These are phyloP conservation scores for Phocoena phocoena DNA, from an alignment of 2,113 vertebrate species.

Conservation along the genomic window DNA sequence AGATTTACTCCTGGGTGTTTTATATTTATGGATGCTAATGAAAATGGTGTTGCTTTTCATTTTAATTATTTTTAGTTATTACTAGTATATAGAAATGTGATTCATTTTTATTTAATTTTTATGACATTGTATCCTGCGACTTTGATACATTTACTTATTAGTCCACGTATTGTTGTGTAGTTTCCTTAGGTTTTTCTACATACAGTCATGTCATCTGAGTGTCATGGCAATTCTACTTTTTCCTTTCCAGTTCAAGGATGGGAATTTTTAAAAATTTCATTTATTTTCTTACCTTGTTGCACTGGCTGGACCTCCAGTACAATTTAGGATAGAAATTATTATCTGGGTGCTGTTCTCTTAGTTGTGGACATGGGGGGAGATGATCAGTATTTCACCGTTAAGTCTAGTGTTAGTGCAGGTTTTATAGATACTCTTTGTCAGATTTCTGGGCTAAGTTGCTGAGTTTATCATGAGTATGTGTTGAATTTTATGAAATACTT, in stretches of 20 bases:
- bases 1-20: neutral
- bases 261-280: neutral
- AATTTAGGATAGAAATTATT: neutral
- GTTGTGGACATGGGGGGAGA: neutral
- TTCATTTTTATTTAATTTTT: neutral
- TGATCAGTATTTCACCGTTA: neutral
- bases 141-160: neutral
- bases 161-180: neutral
- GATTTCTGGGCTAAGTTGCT: neutral
- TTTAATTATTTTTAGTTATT: neutral
- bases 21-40: neutral
- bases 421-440: neutral
- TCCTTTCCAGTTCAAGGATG: neutral
- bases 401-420: neutral
- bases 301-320: neutral
- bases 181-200: neutral
- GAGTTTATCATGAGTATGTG: neutral
- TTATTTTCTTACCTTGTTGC: neutral
- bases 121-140: neutral
- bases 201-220: neutral
- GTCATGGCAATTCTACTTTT: neutral
- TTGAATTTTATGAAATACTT: neutral
- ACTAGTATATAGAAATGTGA: neutral
- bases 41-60: neutral
- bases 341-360: neutral